Evolutionary conservation across 2,113 vertebrate species (phyloP), one percentile per base, ranked within the genome.

Genomic region (Eretmochelys imbricata): DNA sequence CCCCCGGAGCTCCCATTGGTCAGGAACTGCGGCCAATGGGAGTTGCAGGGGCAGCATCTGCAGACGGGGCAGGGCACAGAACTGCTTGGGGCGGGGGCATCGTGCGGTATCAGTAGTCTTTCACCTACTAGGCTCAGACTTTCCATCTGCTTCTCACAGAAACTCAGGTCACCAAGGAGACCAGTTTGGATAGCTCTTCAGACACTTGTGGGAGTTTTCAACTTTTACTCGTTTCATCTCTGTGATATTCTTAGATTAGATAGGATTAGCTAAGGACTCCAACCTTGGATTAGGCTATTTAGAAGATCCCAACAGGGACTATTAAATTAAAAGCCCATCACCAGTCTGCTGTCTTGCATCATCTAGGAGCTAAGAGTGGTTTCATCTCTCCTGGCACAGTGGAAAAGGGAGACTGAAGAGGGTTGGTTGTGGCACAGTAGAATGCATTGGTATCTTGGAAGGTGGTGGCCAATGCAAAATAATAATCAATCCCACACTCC

Each of bases 181-280:
- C 2, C 27, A 22, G 12, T 4, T 84, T 81, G 35, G 53, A 5
- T 51, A 50, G 42, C 27, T 82, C 2, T 65, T 42, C 20, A 24
- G 65, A 22, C 46, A 14, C 13, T 25, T 29, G 1, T 1, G 72
- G 10, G 31, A 84, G 6, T 48, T 69, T 25, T 24, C 76, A 69
- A 24, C 2, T 19, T 89, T 90, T 1, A 0, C n/a, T 19, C 49
- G 53, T n/a, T 22, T n/a, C 2, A 1, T 31, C 2, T 84, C 49
- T 42, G 10, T 49, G 2, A 1, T 0, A 0, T 55, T 55, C 5
- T 48, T 65, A 57, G 49, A 6, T 4, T 12, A 42, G 31, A 3
- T 27, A 16, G 51, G 48, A 7, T 76, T 85, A 89, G 2, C 2
- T 12, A n/a, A 59, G 10, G 10, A 48, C 6, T 54, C 7, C 12